These are phyloP conservation scores for Macroramphosus scolopax DNA, from an alignment of 2,797 vertebrate genomes.

Conservation along the genomic window DNA sequence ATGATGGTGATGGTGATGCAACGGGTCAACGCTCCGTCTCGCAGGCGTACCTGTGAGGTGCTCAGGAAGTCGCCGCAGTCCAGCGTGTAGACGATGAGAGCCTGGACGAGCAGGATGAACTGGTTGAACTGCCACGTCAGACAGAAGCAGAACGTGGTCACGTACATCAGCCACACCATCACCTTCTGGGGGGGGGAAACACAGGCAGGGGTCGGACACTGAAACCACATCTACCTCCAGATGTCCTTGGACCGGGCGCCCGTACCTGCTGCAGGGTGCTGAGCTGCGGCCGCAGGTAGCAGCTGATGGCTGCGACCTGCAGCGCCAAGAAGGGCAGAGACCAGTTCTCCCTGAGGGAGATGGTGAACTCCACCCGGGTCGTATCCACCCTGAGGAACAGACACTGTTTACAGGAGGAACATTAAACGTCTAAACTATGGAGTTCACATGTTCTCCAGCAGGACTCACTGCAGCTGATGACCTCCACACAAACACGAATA, in stretches of 20 bases:
- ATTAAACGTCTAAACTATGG: too few species aligned
- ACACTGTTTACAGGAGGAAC: too few species aligned
- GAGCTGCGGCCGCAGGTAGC: constrained; percentile 85
- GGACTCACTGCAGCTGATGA: too few species aligned
- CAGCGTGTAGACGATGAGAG: constrained; percentile 85
- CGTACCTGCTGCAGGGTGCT: constrained; percentile 82
- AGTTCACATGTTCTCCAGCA: too few species aligned
- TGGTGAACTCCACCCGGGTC: constrained; percentile 96
- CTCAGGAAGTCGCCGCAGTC: constrained; percentile 88
- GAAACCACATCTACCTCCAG: too few species aligned
- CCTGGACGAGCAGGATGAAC: constrained; percentile 93
- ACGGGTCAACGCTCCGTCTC: not conserved
- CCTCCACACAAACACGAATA: too few species aligned
- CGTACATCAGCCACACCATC: constrained; percentile 83
- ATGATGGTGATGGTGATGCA: not conserved
- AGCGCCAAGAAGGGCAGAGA: constrained; percentile 93
- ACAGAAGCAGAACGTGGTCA: constrained; percentile 91
- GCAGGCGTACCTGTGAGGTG: constrained; percentile 77
- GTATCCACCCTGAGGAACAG: constrained; percentile 90
- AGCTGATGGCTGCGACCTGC: constrained; percentile 89
- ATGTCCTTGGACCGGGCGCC: too few species aligned
- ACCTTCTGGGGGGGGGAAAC: constrained; percentile 76
- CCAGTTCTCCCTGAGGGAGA: constrained; percentile 97
- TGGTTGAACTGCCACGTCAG: constrained; percentile 99
- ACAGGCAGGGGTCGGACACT: not conserved